Evolutionary conservation across 92 coral and sea anemone species (phyloP), one percentile per base, ranked within the genome.

Genomic region (Porites evermanni): DNA sequence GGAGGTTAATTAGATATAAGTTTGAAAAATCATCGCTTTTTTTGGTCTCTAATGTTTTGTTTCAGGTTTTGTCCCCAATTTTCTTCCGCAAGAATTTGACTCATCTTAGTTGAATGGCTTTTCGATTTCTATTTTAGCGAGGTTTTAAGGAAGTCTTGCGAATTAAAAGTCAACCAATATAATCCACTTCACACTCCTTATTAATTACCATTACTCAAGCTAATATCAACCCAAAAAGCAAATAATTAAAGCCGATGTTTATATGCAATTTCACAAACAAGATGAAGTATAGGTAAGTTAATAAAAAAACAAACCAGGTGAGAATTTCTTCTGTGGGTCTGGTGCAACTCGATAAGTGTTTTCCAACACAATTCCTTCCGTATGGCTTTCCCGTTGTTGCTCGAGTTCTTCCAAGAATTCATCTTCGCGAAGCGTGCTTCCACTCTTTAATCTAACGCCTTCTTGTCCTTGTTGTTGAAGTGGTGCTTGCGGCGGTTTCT

Each of bases 271-370:
- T 38, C 11, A 1, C 17, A 53, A 21, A 32, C 16, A 16, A 58
- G 11, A 73, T 7, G 13, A 52, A 17, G 20, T 32, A 69, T 17
- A 26, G 26, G 9, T 70, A 50, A 8, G 47, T 38, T 38, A 38
- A 38, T 38, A 38, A 0, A 24, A 5, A 4, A 23, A 56, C 90
- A 26, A 81, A 92, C 95, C 93, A 7, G 92, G 19, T 5, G 91
- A 92, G 75, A 92, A 92, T 89, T 78, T 89, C 64, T 82, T 86
- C 51, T 8, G 72, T 16, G 90, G 87, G 44, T 85, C 89, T 7
- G 92, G 93, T 13, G 44, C 86, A 1, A 92, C 70, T 17, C 80
- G 87, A 66, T 92, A 89, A 13, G 95, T 89, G 72, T 92, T 92
- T 56, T 92, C 93, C 13, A 84, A 68, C 0, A 58, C 60, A 38